These are phyloP conservation scores for Paralichthys olivaceus DNA, from an alignment of 2,113 vertebrate species.

Conservation along the genomic window DNA sequence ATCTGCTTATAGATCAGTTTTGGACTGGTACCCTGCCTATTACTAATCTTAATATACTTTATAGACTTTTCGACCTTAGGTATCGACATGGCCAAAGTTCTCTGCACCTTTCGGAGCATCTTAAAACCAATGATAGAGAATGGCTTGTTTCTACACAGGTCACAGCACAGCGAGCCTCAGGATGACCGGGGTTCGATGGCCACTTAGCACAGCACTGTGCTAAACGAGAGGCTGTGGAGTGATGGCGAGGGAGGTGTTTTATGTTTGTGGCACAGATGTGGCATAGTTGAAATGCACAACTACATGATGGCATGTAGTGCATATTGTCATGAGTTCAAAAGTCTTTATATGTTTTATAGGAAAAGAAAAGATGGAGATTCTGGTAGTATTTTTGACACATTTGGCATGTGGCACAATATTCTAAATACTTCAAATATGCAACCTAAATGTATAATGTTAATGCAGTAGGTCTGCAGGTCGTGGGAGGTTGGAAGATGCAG, in stretches of 20 bases:
- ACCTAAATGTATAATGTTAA: too few relatives aligned
- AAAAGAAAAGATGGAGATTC: too few relatives aligned
- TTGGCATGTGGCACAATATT: too few relatives aligned
- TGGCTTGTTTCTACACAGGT: conserved; percentile 6
- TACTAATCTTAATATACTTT: conserved; percentile 44
- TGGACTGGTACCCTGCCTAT: conserved; percentile 5
- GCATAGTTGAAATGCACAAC: background rate
- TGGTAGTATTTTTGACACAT: too few relatives aligned
- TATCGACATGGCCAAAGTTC: conserved; percentile 33
- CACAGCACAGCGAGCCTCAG: conserved; percentile 12
- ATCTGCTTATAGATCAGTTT: conserved; percentile 29
- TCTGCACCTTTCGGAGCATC: background rate
- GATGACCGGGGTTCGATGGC: conserved; percentile 19
- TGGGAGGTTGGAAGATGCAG: background rate
- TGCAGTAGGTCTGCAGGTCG: too few relatives aligned
- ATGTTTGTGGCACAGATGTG: background rate
- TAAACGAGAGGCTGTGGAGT: background rate
- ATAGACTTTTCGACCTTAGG: conserved; percentile 16
- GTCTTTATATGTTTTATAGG: too few relatives aligned
- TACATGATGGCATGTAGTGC: background rate
- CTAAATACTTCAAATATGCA: too few relatives aligned
- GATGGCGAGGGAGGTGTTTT: background rate
- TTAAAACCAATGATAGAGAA: background rate
- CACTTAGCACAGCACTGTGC: conserved; percentile 2
- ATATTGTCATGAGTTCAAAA: background rate